Evolutionary conservation across 2,113 vertebrate genomes (phyloP).

Genomic region (Sialia sialis): DNA sequence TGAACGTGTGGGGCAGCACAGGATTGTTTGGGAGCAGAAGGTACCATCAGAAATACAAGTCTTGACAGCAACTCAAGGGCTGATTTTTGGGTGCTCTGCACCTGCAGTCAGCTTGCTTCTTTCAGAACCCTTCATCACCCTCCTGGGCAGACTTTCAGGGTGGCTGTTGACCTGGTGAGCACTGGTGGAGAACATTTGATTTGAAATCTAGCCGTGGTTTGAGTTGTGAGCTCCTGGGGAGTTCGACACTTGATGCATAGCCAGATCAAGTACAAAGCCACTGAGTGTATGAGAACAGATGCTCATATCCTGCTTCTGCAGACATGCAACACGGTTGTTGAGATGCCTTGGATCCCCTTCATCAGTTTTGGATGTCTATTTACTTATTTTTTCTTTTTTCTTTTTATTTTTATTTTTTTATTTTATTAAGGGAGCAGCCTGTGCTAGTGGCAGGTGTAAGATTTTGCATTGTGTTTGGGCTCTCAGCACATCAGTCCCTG

Average conservation of each 20-base stretch:
- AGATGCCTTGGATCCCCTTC: not conserved
- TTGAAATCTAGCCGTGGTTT: not conserved
- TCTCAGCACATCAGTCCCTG: not conserved
- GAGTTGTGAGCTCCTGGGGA: not conserved
- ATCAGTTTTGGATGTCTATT: not conserved
- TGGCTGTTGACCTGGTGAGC: not conserved
- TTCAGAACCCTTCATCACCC: not conserved
- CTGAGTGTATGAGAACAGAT: not conserved
- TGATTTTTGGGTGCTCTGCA: not conserved
- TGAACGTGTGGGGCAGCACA: not conserved
- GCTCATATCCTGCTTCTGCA: not conserved
- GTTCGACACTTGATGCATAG: not conserved
- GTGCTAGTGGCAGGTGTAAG: rapidly evolving
- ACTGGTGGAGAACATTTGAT: not conserved
- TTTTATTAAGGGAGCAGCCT: not conserved
- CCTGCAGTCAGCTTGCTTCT: not conserved
- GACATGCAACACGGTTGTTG: not conserved
- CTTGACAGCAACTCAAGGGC: not conserved
- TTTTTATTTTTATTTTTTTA: not conserved
- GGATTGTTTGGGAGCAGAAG: not conserved
- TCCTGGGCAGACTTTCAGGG: not conserved
- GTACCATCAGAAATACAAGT: not conserved
- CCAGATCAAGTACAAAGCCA: not conserved
- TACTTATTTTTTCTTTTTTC: not conserved
- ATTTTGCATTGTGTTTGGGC: not conserved